phyloP scores from a whole-genome alignment of 1,140 invertebrate genomes.

The Globodera rostochiensis region DNA sequence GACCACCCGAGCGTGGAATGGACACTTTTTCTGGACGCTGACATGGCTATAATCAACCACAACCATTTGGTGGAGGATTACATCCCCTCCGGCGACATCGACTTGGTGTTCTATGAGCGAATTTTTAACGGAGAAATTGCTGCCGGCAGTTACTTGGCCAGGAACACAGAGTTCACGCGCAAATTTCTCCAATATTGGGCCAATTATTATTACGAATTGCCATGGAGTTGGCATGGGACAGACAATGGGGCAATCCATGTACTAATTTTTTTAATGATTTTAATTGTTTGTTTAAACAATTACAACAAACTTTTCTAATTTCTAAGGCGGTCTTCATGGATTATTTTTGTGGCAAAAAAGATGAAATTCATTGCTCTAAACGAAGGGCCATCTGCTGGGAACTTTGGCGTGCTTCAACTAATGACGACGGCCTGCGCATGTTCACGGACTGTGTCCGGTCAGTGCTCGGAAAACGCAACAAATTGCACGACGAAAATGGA shows the following conservation, averaged over 20 bases:
- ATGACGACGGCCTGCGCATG: slow-evolving; percentile 38
- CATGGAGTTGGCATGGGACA: slow-evolving; percentile 53
- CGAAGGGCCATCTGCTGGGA: slow-evolving; percentile 15
- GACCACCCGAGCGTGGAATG: slow-evolving; percentile 34
- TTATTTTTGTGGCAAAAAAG: slow-evolving; percentile 32
- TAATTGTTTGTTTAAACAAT: background rate
- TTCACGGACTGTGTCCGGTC: slow-evolving; percentile 44
- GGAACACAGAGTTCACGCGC: slow-evolving; percentile 38
- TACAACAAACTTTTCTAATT: slow-evolving; percentile 35
- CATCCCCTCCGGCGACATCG: slow-evolving; percentile 20
- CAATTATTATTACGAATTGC: slow-evolving; percentile 41
- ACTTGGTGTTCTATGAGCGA: slow-evolving; percentile 50
- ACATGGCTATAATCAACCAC: slow-evolving; percentile 54
- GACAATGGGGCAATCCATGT: slow-evolving; percentile 56
- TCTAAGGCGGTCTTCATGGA: slow-evolving; percentile 52
- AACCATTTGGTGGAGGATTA: slow-evolving; percentile 53
- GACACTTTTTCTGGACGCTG: slow-evolving; percentile 53
- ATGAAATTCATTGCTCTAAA: slow-evolving; percentile 11
- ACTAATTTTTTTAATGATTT: slow-evolving; percentile 33
- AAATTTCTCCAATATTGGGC: slow-evolving; percentile 43
- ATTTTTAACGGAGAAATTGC: slow-evolving; percentile 54
- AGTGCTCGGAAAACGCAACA: slow-evolving; percentile 40
- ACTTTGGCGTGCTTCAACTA: slow-evolving; percentile 38
- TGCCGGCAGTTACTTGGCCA: slow-evolving; percentile 48
- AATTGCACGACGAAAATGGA: slow-evolving; percentile 31